These are phyloP conservation scores for Heliornis fulica DNA, from an alignment of 2,113 vertebrate species.

Conservation along the genomic window DNA sequence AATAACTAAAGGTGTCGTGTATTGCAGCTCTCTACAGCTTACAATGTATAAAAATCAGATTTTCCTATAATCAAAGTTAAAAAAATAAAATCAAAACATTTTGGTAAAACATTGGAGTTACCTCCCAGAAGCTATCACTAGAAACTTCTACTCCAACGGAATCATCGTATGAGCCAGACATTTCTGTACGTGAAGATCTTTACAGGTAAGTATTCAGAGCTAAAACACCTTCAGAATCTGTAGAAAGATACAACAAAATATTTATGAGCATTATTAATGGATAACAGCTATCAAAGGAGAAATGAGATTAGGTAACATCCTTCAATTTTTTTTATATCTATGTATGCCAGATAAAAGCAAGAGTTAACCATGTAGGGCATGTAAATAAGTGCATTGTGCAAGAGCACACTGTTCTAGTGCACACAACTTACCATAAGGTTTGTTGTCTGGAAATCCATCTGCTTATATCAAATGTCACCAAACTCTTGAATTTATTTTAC, in stretches of 20 bases:
- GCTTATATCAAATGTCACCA: neutral
- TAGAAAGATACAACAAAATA: neutral
- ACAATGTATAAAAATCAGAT: neutral
- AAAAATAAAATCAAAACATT: neutral
- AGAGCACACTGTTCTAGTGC: neutral
- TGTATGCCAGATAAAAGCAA: neutral
- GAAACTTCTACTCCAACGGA: slow-evolving; percentile 89
- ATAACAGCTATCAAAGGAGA: neutral
- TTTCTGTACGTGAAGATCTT: slow-evolving; percentile 61
- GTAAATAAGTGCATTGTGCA: neutral
- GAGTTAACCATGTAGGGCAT: neutral
- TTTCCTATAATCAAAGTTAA: neutral
- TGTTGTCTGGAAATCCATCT: neutral
- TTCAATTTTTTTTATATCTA: neutral
- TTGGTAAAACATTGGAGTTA: slow-evolving; percentile 38
- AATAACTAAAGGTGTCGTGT: neutral
- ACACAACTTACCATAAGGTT: neutral
- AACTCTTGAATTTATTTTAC: neutral
- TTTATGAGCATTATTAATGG: neutral
- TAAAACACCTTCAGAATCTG: slow-evolving; percentile 44
- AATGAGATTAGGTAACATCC: neutral
- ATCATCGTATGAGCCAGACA: slow-evolving; percentile 91
- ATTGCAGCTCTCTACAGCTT: neutral
- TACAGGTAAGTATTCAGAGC: neutral
- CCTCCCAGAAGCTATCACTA: slow-evolving; percentile 99